These are phyloP conservation scores for Sipha flava DNA, from an alignment of 1,140 invertebrate species.

Conservation along the genomic window DNA sequence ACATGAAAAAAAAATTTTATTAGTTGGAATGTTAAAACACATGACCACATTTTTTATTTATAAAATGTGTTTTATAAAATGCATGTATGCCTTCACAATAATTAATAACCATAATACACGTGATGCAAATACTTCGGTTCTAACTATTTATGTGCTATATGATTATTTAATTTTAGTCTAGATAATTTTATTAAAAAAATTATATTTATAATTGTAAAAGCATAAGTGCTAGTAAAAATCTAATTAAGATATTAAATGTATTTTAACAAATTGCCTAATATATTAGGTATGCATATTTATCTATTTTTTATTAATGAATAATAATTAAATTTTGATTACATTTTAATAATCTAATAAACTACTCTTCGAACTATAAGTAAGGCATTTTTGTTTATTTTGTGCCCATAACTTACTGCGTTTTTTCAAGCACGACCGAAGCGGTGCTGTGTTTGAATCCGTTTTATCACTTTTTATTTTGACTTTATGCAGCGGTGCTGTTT, in stretches of 20 bases:
- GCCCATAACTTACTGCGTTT: constrained; percentile 31
- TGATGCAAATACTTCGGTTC: background rate
- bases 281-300: background rate
- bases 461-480: constrained; percentile 33
- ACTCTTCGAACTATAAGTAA: constrained; percentile 9
- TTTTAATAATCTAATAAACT: constrained; percentile 11
- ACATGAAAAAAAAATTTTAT: background rate
- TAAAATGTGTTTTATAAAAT: background rate
- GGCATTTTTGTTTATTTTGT: constrained; percentile 20
- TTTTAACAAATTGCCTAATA: background rate
- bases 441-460: constrained; percentile 28
- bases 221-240: constrained; percentile 7
- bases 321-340: background rate
- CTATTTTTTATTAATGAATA: background rate
- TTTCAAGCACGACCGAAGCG: constrained; percentile 33
- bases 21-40: background rate
- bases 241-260: background rate
- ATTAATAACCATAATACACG: background rate
- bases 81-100: background rate
- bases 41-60: background rate
- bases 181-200: background rate
- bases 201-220: background rate
- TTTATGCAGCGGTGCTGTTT: constrained; percentile 26
- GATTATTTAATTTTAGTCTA: background rate
- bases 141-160: constrained; percentile 22